Evolutionary conservation across 2,113 vertebrate genomes (phyloP), one percentile per base, ranked within the genome.

Genomic region (Aphyosemion australe): DNA sequence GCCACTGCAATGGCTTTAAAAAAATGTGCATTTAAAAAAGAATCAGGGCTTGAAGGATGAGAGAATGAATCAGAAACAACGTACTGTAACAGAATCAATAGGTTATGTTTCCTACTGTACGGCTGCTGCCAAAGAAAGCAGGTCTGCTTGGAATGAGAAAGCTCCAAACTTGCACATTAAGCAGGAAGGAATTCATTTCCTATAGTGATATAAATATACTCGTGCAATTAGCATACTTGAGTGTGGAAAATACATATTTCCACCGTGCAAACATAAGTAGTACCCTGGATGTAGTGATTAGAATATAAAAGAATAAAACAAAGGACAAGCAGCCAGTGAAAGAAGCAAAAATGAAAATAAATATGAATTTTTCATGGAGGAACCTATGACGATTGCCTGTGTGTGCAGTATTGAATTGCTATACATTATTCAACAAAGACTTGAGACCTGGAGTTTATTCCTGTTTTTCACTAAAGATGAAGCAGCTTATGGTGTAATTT

Each of bases 301-400:
- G 65, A 84, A 66, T 83, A 80, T 57, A 61, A 86, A 69, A 79
- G 84, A 66, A 59, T 55, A 76, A 82, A 87, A 85, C 67, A 84
- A 74, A 88, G 78, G 79, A 84, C 81, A 71, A 74, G 80, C 77
- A 72, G 81, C 73, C 63, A 76, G 72, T 42, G 55, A 47, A 60
- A 54, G 68, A 70, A 53, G 72, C 82, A 21, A 88, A 26, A 87
- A 87, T 87, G 78, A 88, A 88, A 87, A 86, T 84, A 85, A 84
- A 85, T 68, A 88, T 91, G 66, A 89, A 92, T 90, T 76, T 90
- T 91, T 90, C 84, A 90, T 88, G 78, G 59, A 61, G 76, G 74
- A 77, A 83, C 80, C 87, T 83, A 85, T 70, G 83, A 90, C 87
- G 89, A 83, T 87, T 82, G 85, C 87, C 76, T 60, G 71, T 63